Evolutionary conservation across 2,797 vertebrate species (phyloP), one percentile per base, ranked within the genome.

Genomic region (Pangasius djambal): DNA sequence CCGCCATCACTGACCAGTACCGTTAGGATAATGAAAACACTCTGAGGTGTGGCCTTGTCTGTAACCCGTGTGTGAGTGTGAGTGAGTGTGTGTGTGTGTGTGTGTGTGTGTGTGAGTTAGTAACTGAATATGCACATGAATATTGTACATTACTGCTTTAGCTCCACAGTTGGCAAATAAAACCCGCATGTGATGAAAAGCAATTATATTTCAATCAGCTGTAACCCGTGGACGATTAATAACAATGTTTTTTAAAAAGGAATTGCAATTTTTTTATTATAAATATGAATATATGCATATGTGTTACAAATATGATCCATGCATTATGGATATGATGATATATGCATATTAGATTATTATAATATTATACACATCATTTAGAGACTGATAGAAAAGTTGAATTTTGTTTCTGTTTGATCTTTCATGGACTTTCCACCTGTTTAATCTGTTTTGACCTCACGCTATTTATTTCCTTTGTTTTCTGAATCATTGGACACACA

Each of bases 141-240:
- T 95, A 95, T 94, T 96, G 95, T 96, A 96, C 94, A 95, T 94
- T 95, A 95, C 92, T 93, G 94, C 96, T 96, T 95, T 94, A 88
- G 92, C 93, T 95, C 93, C 89, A 78, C 65, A 84, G 40, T 70
- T 78, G 72, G 86, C 94, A 94, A 94, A 95, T 93, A 94, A 93
- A 95, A 69, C 61, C 94, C 92, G 95, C 96, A 96, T 96, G 91
- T 95, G 94, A 95, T 92, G 93, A 94, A 94, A 95, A 96, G 93
- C 95, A 95, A 95, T 94, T 95, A 95, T 95, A 95, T 96, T 93
- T 94, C 93, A 95, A 95, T 95, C 94, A 95, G 92, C 93, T 94
- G 95, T 96, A 96, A 94, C 95, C 94, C 95, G 94, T 96, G 95
- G 96, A 96, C 94, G 93, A 94, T 94, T 95, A 94, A 93, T 95